Evolutionary conservation across 2,888 invertebrate species (phyloP).

Genomic region (Cataglyphis rosenhaueri): DNA sequence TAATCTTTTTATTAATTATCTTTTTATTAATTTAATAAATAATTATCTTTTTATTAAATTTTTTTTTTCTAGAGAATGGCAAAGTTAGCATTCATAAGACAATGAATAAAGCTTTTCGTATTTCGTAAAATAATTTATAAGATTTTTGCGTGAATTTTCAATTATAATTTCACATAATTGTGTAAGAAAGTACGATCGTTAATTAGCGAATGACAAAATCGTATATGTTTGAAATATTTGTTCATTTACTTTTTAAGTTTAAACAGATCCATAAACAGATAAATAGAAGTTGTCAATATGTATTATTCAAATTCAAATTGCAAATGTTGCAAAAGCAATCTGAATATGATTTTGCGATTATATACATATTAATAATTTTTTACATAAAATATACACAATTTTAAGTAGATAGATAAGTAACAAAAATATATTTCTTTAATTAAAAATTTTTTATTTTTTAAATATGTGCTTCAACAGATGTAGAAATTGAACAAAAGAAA

Average conservation of each 20-base stretch:
- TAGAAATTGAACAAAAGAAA: not conserved
- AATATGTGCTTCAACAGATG: not conserved
- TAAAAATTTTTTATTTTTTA: not conserved
- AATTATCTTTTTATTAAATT: not conserved
- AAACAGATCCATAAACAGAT: not conserved
- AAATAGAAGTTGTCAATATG: conserved; percentile 15
- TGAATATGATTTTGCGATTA: not conserved
- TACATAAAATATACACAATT: not conserved
- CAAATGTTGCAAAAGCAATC: not conserved
- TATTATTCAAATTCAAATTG: not conserved
- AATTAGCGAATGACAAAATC: not conserved
- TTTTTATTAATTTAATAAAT: not conserved
- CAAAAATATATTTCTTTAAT: not conserved
- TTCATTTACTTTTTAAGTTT: not conserved
- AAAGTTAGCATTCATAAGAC: not conserved
- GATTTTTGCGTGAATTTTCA: not conserved
- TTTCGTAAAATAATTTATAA: not conserved
- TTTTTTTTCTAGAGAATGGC: not conserved
- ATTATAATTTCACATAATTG: not conserved
- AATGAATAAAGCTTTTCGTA: not conserved
- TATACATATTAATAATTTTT: not conserved
- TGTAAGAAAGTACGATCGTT: not conserved
- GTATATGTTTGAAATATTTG: not conserved
- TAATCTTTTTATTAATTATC: not conserved
- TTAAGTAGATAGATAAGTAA: not conserved